Evolutionary conservation across 2,113 vertebrate species (phyloP).

Genomic region (Vulpes lagopus): DNA sequence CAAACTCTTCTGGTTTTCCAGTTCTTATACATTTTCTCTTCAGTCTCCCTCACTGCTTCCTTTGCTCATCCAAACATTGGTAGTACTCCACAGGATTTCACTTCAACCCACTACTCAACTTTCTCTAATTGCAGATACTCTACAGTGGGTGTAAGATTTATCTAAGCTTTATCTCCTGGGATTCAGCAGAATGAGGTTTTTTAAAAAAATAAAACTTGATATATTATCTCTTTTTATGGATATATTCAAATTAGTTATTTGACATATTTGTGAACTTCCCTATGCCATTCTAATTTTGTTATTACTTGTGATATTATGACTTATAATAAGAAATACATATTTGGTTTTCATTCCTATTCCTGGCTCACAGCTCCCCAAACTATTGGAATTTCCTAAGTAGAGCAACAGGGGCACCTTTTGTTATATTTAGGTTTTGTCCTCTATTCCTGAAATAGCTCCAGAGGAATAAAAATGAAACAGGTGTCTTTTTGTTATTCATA

Average conservation of each 20-base stretch:
- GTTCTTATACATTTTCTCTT: slow-evolving; percentile 18
- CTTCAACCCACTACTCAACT: background rate
- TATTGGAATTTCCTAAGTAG: background rate
- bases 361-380: background rate
- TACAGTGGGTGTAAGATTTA: background rate
- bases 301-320: background rate
- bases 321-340: background rate
- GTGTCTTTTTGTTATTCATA: background rate
- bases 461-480: background rate
- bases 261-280: background rate
- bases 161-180: background rate
- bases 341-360: background rate
- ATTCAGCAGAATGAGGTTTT: background rate
- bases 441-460: background rate
- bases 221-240: background rate
- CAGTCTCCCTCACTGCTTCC: background rate
- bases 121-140: background rate
- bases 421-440: background rate
- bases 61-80: background rate
- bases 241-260: slow-evolving; percentile 41
- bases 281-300: background rate
- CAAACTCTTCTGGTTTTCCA: slow-evolving; percentile 3
- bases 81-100: background rate
- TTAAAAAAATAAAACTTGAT: background rate
- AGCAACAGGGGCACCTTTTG: background rate